Evolutionary conservation across 2,888 invertebrate species (phyloP).

Genomic region (Netelia melanura): DNA sequence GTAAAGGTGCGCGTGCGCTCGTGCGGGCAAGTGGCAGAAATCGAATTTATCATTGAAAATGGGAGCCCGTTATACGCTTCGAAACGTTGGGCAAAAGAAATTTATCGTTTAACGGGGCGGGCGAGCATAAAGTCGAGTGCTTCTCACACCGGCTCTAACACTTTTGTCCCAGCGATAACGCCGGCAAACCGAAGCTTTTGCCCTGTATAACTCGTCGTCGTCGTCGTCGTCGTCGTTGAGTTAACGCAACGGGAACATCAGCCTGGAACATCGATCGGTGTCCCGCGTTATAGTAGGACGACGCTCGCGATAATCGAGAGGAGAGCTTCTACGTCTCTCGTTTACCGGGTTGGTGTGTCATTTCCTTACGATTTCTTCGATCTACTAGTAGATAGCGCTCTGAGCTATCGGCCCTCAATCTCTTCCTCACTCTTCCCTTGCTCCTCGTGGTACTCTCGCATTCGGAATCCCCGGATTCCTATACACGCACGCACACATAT

Average conservation of each 20-base stretch:
- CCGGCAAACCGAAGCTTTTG: neutral
- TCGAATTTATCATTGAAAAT: conserved; percentile 40
- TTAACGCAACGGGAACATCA: conserved; percentile 45
- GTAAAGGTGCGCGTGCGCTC: conserved; percentile 3
- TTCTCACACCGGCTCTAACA: neutral
- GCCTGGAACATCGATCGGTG: conserved; percentile 59
- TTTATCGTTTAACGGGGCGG: conserved; percentile 35
- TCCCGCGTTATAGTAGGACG: neutral
- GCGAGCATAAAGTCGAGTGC: conserved; percentile 8
- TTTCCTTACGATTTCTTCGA: conserved; percentile 69
- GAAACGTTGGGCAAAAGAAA: conserved; percentile 19
- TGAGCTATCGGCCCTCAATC: conserved; percentile 22
- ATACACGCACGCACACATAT: neutral
- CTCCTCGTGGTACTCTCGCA: conserved; percentile 19
- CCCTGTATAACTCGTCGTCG: neutral
- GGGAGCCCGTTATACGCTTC: conserved; percentile 11
- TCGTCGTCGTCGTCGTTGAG: neutral
- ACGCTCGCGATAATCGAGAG: conserved; percentile 51
- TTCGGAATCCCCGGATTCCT: no score
- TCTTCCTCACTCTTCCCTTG: no score
- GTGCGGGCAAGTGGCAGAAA: conserved; percentile 22
- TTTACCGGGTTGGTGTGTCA: conserved; percentile 55
- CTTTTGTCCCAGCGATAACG: no score
- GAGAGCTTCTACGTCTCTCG: conserved; percentile 34
- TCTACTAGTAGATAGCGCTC: conserved; percentile 4